Evolutionary conservation across 2,797 vertebrate genomes (phyloP), one percentile per base, ranked within the genome.

Genomic region (Taenioides sp.): DNA sequence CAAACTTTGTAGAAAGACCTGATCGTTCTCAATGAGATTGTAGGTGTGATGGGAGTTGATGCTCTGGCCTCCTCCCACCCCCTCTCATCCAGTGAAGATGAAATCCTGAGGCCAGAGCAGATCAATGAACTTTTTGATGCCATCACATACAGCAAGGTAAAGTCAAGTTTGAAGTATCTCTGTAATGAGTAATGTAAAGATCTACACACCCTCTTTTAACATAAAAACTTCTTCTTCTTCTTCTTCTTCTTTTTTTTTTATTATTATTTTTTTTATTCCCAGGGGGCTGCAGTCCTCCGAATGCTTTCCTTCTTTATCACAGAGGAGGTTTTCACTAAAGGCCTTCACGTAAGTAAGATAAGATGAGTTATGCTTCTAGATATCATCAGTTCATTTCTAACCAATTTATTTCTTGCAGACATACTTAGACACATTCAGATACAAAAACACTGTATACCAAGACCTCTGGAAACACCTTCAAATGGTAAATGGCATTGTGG

Each of bases 291-390:
- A 0, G 96, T 98, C 66, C 88, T 97, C 71, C 89, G 96, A 77
- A 97, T 98, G 96, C 94, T 98, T 4, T 96, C 96, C 0, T 72
- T 85, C 57, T 97, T 97, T 69, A 91, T 98, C 75, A 92, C 87
- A 0, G 96, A 98, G 74, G 0, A 74, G 0, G 37, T 96, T 14
- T 98, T 97, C 84, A 86, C 86, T 64, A 0, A 80, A 27, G 96
- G 96, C 43, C 86, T 98, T 47, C 71, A 83, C 7, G 96, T 98
- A 83, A 94, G 95, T 60, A 27, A 52, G 43, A 47, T 47, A 47
- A 47, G 43, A 28, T 62, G 61, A 2, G 0, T 6, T 67, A 1
- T 50, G 40, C 55, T 52, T 69, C 40, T 63, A 16, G 4, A 57
- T 12, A 22, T 23, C 43, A n/a, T 62, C 37, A 70, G 9, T 60